Evolutionary conservation across 2,888 invertebrate species (phyloP).

Genomic region (Tachystola acroxantha): DNA sequence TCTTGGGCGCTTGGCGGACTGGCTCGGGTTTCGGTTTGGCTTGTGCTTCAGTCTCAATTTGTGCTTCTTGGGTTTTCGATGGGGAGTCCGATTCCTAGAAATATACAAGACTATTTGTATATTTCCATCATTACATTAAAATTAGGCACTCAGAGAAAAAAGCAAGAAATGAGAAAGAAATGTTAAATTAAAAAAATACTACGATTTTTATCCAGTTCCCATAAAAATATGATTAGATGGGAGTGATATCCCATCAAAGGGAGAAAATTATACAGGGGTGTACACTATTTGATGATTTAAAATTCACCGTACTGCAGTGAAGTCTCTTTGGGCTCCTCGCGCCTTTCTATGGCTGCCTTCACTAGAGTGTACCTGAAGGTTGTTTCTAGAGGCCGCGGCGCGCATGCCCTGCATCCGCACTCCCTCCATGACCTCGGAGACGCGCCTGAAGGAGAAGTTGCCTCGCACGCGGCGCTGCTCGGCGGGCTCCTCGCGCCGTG

Average conservation of each 20-base stretch:
- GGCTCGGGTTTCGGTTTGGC: slow-evolving; percentile 60
- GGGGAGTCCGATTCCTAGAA: slow-evolving; percentile 61
- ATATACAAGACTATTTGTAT: neutral
- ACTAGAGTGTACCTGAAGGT: slow-evolving; percentile 53
- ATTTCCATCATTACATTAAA: too few relatives aligned
- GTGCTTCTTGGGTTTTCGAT: slow-evolving; percentile 49
- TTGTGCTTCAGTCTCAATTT: slow-evolving; percentile 56
- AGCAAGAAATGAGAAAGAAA: too few relatives aligned
- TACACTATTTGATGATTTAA: too few relatives aligned
- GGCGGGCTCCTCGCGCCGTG: slow-evolving; percentile 31
- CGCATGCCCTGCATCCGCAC: slow-evolving; percentile 65
- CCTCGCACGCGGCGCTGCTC: slow-evolving; percentile 44
- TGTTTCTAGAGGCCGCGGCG: slow-evolving; percentile 49
- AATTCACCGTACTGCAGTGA: too few relatives aligned
- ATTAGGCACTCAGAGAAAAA: too few relatives aligned
- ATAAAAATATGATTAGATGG: too few relatives aligned
- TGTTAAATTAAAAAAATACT: too few relatives aligned
- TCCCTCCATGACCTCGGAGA: slow-evolving; percentile 75
- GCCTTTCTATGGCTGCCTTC: too few relatives aligned
- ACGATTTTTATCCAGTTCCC: too few relatives aligned
- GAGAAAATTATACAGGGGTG: too few relatives aligned
- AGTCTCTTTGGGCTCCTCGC: too few relatives aligned
- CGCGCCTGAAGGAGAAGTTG: slow-evolving; percentile 69
- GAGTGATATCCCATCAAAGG: too few relatives aligned
- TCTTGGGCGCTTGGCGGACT: slow-evolving; percentile 42